Conservation (phyloP, 2,888 invertebrate genomes). For the Cacoxenus indagator region DNA sequence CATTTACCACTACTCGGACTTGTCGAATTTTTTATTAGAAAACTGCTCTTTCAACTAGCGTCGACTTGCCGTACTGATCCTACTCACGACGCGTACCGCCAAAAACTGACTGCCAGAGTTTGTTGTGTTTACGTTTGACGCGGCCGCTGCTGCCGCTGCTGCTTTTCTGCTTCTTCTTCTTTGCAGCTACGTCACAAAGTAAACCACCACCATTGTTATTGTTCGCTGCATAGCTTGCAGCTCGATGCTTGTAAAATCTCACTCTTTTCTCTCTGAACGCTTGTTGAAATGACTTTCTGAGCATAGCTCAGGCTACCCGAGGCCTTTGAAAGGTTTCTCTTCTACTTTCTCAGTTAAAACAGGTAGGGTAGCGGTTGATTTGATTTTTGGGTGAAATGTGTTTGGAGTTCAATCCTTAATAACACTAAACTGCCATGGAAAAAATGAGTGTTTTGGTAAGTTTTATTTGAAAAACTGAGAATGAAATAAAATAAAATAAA, state of each 20-base stretch:
- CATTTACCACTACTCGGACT: neutral
- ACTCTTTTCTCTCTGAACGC: neutral
- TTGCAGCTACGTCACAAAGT: conserved; percentile 22
- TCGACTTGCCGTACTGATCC: conserved; percentile 38
- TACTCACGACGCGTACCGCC: conserved; percentile 62
- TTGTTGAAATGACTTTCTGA: neutral
- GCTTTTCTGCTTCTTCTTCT: neutral
- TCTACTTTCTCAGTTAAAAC: neutral
- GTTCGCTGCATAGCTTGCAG: neutral
- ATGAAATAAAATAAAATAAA: too few species aligned
- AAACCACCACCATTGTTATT: conserved; percentile 28
- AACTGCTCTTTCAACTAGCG: conserved; percentile 10
- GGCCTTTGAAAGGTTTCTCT: neutral
- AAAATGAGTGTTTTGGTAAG: too few species aligned
- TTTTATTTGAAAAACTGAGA: too few species aligned
- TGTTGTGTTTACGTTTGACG: conserved; percentile 55
- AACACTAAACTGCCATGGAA: too few species aligned
- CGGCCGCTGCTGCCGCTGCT: conserved; percentile 20
- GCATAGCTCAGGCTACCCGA: neutral
- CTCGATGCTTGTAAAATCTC: neutral
- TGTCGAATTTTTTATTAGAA: neutral
- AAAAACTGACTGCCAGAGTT: conserved; percentile 67
- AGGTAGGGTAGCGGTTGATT: neutral
- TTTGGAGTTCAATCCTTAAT: too few species aligned
- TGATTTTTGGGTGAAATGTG: neutral